Evolutionary conservation across 2,888 invertebrate species (phyloP), one percentile per base, ranked within the genome.

Genomic region (Tachina fera): DNA sequence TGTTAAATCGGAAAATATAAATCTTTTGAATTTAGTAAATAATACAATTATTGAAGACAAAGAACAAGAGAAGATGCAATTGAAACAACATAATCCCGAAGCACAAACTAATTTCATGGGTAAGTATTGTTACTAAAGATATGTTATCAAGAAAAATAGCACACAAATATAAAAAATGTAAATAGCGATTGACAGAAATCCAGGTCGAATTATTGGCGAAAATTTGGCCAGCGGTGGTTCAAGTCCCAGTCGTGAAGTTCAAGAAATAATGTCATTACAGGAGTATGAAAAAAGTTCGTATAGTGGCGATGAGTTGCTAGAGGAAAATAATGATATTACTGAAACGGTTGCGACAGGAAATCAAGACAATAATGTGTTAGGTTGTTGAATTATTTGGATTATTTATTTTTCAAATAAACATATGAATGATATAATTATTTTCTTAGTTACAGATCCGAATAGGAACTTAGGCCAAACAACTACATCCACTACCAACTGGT

Each of bases 171-270:
- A 39, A 49, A 41, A 60, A 49, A 41, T 74, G 0, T 77, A 53
- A 75, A 75, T 88, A 85, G 89, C 91, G 9, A 91, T 91, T 65
- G 91, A 91, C 76, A 89, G 88, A 49, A 91, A 91, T 88, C 89
- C 91, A 14, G 90, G 89, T 39, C 90, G 91, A 9, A 90, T 88
- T 87, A 87, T 89, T 19, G 88, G 87, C 4, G 92, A 92, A 41
- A 91, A 91, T 72, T 83, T 94, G 88, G 95, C 96, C 1, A 97
- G 97, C 72, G 96, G 96, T n/a, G 97, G 97, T 14, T 97, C 97
- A 84, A 97, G 97, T 91, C 97, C 98, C 8, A 97, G 97, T 89
- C 94, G 97, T 31, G 98, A 98, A 93, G 98, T 98, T 31, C 96
- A 97, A 91, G 96, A 97, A 93, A 98, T 98, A 88, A 94, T 98